These are phyloP conservation scores for Cetonia aurata DNA, from an alignment of 2,888 invertebrate species.

Conservation along the genomic window DNA sequence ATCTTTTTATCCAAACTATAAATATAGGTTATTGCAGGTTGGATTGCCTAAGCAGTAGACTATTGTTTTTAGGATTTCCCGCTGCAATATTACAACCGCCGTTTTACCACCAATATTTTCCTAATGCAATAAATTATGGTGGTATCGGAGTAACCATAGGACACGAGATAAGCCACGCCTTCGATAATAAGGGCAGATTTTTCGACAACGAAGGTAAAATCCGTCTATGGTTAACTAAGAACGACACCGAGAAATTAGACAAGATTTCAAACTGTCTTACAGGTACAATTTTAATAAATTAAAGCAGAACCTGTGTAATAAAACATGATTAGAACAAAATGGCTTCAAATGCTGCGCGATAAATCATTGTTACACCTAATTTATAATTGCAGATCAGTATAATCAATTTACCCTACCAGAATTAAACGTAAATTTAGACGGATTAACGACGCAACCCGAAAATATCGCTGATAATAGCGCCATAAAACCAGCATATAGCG, in stretches of 20 bases:
- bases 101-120: constrained; percentile 90
- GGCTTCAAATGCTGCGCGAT: too few species aligned
- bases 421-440: constrained; percentile 81
- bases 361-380: neutral
- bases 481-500: constrained; percentile 86
- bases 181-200: constrained; percentile 90
- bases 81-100: constrained; percentile 96
- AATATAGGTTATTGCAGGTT: neutral
- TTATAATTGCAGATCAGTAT: constrained; percentile 78
- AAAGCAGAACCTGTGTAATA: too few species aligned
- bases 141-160: constrained; percentile 94
- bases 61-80: constrained; percentile 77
- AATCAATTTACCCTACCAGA: constrained; percentile 85
- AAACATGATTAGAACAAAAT: too few species aligned
- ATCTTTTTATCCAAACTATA: too few species aligned
- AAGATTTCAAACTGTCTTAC: constrained; percentile 83
- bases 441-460: constrained; percentile 86
- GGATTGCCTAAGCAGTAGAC: neutral
- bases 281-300: constrained; percentile 10
- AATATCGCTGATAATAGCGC: constrained; percentile 98
- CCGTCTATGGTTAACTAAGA: constrained; percentile 86
- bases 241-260: constrained; percentile 80
- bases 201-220: constrained; percentile 94
- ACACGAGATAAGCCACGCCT: constrained; percentile 93
- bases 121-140: constrained; percentile 85